Percentiles rank a stretch among this genome's conserved stretches.
Evolutionary conservation across 2,888 invertebrate genomes (phyloP).

Genomic region (Chrysolina haemoptera): DNA sequence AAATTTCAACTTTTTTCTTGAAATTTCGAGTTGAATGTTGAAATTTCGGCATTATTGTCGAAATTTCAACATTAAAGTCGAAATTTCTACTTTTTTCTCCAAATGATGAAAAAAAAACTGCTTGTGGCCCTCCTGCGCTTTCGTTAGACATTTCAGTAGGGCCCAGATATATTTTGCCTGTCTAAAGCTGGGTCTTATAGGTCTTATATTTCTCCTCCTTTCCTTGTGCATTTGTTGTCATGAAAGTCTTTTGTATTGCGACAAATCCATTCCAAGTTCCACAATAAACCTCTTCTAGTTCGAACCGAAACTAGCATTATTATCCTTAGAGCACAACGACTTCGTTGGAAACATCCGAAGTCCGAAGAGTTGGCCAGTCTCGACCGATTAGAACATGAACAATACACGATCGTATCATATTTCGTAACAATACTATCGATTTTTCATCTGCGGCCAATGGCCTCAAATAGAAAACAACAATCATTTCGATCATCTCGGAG

Average conservation of each 20-base stretch:
- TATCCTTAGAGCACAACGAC: background rate
- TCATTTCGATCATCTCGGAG: slow-evolving; percentile 17
- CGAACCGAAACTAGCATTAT: background rate
- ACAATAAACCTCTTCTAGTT: background rate
- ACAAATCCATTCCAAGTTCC: background rate
- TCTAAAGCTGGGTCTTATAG: no score
- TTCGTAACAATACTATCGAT: slow-evolving; percentile 21
- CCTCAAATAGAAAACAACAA: slow-evolving; percentile 26
- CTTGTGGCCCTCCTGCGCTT: no score
- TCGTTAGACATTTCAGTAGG: no score
- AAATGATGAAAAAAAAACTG: no score
- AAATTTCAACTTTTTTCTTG: no score
- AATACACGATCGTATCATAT: slow-evolving; percentile 17
- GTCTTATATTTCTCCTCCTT: background rate
- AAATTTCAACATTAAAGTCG: no score
- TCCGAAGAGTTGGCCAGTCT: background rate
- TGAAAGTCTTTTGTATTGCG: background rate
- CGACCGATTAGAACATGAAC: background rate
- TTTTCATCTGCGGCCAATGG: slow-evolving; percentile 24
- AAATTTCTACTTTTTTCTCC: no score
- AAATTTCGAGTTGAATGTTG: no score
- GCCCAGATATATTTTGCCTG: no score
- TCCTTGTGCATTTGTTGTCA: background rate
- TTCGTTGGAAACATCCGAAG: background rate
- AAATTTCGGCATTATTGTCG: no score